Percentiles rank a stretch among this genome's conserved stretches.
Conservation (phyloP, 2,888 invertebrate species). For the Lomographa bimaculata region DNA sequence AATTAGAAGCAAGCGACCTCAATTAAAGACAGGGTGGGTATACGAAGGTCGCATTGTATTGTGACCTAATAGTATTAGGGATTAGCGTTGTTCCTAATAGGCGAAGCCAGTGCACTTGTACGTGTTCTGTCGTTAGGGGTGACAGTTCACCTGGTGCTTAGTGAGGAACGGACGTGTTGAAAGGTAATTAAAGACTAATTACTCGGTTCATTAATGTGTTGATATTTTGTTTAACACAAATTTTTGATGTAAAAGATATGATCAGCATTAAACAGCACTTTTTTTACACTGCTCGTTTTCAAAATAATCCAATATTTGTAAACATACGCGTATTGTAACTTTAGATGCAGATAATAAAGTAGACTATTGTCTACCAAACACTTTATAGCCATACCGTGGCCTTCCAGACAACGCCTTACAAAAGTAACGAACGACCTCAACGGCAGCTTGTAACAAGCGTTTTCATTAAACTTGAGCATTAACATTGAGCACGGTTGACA, state of each 20-base stretch:
- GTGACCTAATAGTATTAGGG: conserved; percentile 65
- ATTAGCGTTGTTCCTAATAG: conserved; percentile 65
- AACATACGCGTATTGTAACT: too few species aligned
- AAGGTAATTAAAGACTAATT: too few species aligned
- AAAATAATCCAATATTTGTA: too few species aligned
- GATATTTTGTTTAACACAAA: too few species aligned
- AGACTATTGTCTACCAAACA: conserved; percentile 17
- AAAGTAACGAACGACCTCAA: conserved; percentile 33
- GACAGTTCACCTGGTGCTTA: conserved; percentile 45
- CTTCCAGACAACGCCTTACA: conserved; percentile 12
- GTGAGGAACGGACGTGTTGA: conserved; percentile 42
- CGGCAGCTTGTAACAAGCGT: conserved; percentile 34
- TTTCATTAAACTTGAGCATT: conserved; percentile 38
- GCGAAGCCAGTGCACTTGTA: conserved; percentile 71
- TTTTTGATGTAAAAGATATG: too few species aligned
- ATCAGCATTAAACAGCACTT: too few species aligned
- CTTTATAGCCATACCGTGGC: conserved; percentile 12
- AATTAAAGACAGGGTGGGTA: conserved; percentile 54
- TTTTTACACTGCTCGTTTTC: too few species aligned
- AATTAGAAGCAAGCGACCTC: conserved; percentile 50
- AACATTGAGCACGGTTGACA: conserved; percentile 38
- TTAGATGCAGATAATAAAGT: too few species aligned
- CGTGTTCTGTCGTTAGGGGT: conserved; percentile 43
- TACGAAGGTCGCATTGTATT: conserved; percentile 60
- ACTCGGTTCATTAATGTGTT: too few species aligned